These are phyloP conservation scores for Anguilla rostrata DNA, from an alignment of 2,113 vertebrate species.

Conservation along the genomic window DNA sequence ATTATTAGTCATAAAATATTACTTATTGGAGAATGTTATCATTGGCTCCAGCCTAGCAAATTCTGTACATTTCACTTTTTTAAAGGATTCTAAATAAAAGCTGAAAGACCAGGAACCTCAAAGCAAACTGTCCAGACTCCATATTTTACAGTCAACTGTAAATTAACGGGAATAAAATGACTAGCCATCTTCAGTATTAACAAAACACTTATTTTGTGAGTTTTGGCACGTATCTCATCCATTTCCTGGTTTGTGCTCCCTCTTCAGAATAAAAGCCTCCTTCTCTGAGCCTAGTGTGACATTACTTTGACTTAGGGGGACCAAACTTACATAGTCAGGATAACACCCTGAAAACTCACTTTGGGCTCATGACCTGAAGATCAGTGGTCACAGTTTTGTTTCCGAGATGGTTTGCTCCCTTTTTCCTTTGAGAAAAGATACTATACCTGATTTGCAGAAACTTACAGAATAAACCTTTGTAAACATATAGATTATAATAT, in stretches of 20 bases:
- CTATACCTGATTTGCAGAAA: conserved; percentile 3
- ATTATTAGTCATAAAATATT: not conserved
- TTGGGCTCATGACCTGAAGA: no score
- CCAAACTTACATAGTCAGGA: not conserved
- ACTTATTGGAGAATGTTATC: not conserved
- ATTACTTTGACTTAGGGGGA: no score
- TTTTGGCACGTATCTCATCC: not conserved
- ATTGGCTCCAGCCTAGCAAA: not conserved
- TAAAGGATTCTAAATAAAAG: not conserved
- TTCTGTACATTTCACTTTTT: not conserved
- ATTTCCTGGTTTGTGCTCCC: not conserved
- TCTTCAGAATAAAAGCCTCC: not conserved
- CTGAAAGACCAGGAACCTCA: not conserved
- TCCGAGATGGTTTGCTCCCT: not conserved
- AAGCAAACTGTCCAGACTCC: not conserved
- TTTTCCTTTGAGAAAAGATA: not conserved
- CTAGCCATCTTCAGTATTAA: not conserved
- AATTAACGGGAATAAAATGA: not conserved
- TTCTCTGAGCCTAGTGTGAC: not conserved
- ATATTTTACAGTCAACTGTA: not conserved
- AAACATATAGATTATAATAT: not conserved
- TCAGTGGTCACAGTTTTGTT: no score
- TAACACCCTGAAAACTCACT: no score
- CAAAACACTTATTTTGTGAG: not conserved
- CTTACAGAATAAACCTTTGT: not conserved